Evolutionary conservation across 2,113 vertebrate species (phyloP).

Genomic region (Prochilodus magdalenae): DNA sequence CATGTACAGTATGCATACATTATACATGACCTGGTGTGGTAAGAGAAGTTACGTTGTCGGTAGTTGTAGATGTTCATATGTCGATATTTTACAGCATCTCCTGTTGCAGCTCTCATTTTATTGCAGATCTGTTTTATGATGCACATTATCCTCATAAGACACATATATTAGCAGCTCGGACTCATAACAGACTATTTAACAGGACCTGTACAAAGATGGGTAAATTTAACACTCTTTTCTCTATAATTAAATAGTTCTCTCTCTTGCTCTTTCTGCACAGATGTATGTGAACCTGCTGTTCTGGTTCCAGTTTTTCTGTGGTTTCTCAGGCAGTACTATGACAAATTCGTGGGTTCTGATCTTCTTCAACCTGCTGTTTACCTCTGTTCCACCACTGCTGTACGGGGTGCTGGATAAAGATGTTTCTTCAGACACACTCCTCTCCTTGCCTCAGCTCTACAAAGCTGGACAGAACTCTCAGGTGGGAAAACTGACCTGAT

Average conservation of each 20-base stretch:
- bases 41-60: no score
- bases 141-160: no score
- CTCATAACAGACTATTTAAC: no score
- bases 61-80: no score
- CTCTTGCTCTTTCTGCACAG: constrained; percentile 68
- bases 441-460: constrained; percentile 89
- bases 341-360: constrained; percentile 98
- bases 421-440: constrained; percentile 83
- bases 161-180: no score
- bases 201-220: no score
- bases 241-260: neutral
- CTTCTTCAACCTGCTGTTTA: constrained; percentile 98
- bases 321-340: constrained; percentile 95
- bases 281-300: constrained; percentile 97
- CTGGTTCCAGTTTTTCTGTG: constrained; percentile 99
- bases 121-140: no score
- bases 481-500: constrained; percentile 72
- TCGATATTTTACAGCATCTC: no score
- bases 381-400: constrained; percentile 93
- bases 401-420: constrained; percentile 95
- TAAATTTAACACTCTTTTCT: neutral
- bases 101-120: no score
- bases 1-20: neutral
- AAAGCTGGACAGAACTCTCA: constrained; percentile 89
- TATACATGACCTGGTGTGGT: no score